A percentile compares a stretch with the other conserved stretches of the same genome.
phyloP scores from a whole-genome alignment of 2,113 vertebrate species.

The Prunella himalayana region DNA sequence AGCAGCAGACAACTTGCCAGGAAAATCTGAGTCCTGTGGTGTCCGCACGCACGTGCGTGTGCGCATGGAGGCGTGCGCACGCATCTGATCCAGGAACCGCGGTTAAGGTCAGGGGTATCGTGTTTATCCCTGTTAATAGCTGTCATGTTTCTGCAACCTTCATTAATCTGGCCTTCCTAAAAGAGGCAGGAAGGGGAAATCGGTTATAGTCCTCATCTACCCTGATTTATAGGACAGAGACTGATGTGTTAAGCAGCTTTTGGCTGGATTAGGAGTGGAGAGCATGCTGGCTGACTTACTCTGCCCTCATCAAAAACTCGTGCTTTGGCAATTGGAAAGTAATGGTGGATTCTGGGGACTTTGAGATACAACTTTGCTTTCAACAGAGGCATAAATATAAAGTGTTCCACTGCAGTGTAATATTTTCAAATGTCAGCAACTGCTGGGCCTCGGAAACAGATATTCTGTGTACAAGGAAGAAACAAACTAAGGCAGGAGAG shows the following conservation, averaged over 20 bases:
- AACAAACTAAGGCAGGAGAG: background rate
- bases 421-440: slow-evolving; percentile 39
- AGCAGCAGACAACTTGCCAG: slow-evolving; percentile 35
- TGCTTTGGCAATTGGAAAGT: slow-evolving; percentile 22
- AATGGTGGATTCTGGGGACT: slow-evolving; percentile 8
- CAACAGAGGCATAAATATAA: slow-evolving; percentile 32
- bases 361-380: slow-evolving; percentile 21
- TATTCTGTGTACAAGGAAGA: background rate
- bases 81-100: background rate
- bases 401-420: slow-evolving; percentile 5
- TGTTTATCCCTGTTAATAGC: slow-evolving; percentile 31
- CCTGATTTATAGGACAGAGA: slow-evolving; percentile 35
- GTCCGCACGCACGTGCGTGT: background rate
- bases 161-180: background rate
- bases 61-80: background rate
- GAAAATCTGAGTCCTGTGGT: slow-evolving; percentile 40
- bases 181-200: slow-evolving; percentile 9
- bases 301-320: slow-evolving; percentile 11
- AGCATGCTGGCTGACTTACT: background rate
- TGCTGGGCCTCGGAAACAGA: background rate
- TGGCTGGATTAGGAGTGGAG: background rate
- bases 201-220: background rate
- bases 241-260: background rate
- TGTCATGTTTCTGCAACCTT: slow-evolving; percentile 26
- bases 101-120: background rate